These are phyloP conservation scores for Nilaparvata lugens DNA, from an alignment of 1,140 invertebrate species.

Conservation along the genomic window DNA sequence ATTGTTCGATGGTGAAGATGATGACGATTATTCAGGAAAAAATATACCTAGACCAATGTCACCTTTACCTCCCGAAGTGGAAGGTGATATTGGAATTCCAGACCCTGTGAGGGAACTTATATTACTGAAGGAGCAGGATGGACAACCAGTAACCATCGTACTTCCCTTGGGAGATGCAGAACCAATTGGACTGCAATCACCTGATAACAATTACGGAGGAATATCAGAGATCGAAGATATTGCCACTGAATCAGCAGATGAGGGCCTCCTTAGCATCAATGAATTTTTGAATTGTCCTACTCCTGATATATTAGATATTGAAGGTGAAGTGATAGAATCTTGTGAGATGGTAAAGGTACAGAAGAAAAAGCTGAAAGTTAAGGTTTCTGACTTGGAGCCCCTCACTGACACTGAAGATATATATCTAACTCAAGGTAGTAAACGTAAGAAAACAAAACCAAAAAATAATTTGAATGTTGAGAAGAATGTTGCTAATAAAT, in stretches of 20 bases:
- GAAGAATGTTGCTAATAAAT: slow-evolving; percentile 6
- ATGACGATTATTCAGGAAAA: not conserved
- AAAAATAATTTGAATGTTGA: not conserved
- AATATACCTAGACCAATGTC: slow-evolving; percentile 10
- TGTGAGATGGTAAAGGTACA: slow-evolving; percentile 23
- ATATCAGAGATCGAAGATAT: slow-evolving; percentile 39
- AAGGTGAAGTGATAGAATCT: slow-evolving; percentile 28
- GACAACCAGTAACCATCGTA: slow-evolving; percentile 37
- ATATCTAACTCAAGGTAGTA: slow-evolving; percentile 26
- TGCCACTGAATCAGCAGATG: slow-evolving; percentile 38
- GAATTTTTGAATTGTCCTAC: slow-evolving; percentile 19
- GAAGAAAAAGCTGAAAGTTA: slow-evolving; percentile 19
- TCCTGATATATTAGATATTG: slow-evolving; percentile 27
- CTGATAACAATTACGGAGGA: slow-evolving; percentile 30
- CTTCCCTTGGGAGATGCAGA: slow-evolving; percentile 37
- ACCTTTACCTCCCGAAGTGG: slow-evolving; percentile 13
- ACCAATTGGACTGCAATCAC: slow-evolving; percentile 32
- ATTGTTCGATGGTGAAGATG: slow-evolving; percentile 14
- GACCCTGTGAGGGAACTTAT: slow-evolving; percentile 38
- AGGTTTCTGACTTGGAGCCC: slow-evolving; percentile 16
- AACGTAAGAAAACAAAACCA: slow-evolving; percentile 15
- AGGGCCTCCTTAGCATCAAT: slow-evolving; percentile 23
- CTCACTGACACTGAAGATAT: slow-evolving; percentile 44
- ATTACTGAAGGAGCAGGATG: slow-evolving; percentile 37
- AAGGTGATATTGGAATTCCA: slow-evolving; percentile 32